Conservation (phyloP, 2,888 invertebrate species). For the Scaptomyza reducta region DNA sequence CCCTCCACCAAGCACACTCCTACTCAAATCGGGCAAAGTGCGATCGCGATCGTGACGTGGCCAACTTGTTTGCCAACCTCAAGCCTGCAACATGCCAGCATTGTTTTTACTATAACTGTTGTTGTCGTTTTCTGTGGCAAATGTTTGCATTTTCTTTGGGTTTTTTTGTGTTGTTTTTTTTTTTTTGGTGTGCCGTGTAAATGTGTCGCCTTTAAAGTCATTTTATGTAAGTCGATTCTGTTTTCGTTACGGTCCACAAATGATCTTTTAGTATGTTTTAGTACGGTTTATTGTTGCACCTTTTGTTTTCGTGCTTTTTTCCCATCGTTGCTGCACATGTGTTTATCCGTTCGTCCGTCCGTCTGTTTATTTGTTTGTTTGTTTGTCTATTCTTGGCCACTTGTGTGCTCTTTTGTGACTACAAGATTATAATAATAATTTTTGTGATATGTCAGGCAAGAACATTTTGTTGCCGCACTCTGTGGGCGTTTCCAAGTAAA, state of each 20-base stretch:
- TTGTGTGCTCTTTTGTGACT: conserved; percentile 63
- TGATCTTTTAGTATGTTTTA: conserved; percentile 46
- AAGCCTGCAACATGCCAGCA: conserved; percentile 17
- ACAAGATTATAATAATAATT: conserved; percentile 75
- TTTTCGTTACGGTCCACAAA: conserved; percentile 40
- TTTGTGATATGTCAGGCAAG: conserved; percentile 74
- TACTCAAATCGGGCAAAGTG: conserved; percentile 67
- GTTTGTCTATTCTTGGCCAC: conserved; percentile 48
- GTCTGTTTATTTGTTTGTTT: conserved; percentile 14
- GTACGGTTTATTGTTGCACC: conserved; percentile 35
- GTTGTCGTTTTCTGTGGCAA: conserved; percentile 32
- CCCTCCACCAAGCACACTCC: not conserved
- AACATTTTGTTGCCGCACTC: conserved; percentile 44
- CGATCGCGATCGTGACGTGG: conserved; percentile 81
- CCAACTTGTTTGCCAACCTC: conserved; percentile 71
- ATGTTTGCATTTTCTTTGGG: conserved; percentile 63
- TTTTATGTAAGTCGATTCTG: conserved; percentile 78
- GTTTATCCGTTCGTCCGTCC: not conserved
- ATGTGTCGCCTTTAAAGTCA: conserved; percentile 80
- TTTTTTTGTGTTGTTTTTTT: conserved; percentile 59
- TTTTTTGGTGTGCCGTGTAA: conserved; percentile 62
- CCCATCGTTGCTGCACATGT: conserved; percentile 56
- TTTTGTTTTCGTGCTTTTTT: conserved; percentile 48
- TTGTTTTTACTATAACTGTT: conserved; percentile 27
- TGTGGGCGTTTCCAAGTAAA: conserved; percentile 51